phyloP scores from a whole-genome alignment of 2,888 invertebrate genomes.

The Mongoloraphidia duomilia region DNA sequence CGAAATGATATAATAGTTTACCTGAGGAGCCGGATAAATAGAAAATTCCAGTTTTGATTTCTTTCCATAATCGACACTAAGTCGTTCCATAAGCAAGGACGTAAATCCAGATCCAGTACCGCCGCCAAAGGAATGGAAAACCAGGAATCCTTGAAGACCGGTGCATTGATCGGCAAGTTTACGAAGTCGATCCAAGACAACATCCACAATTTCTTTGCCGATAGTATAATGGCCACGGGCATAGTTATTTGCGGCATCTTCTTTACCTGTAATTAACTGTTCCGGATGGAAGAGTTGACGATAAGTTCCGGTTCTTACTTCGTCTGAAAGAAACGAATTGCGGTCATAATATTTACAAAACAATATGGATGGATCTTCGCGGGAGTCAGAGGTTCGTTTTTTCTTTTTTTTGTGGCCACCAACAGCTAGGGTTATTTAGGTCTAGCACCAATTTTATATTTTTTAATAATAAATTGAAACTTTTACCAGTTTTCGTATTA shows the following conservation, averaged over 20 bases:
- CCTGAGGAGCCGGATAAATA: conserved; percentile 89
- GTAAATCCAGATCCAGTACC: conserved; percentile 91
- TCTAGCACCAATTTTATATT: too few relatives aligned
- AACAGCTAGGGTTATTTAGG: too few relatives aligned
- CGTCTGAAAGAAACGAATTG: conserved; percentile 36
- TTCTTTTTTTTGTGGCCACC: too few relatives aligned
- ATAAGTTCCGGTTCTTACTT: conserved; percentile 71
- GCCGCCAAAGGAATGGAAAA: conserved; percentile 85
- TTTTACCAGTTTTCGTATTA: too few relatives aligned
- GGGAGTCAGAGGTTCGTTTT: too few relatives aligned
- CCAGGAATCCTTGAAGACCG: conserved; percentile 72
- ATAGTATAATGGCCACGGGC: conserved; percentile 90
- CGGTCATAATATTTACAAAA: too few relatives aligned
- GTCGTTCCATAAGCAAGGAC: conserved; percentile 79
- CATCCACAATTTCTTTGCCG: conserved; percentile 78
- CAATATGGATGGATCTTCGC: too few relatives aligned
- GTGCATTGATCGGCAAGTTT: conserved; percentile 79
- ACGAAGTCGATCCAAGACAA: conserved; percentile 66
- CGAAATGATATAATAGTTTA: conserved; percentile 24
- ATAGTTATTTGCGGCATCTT: conserved; percentile 89
- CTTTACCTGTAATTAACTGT: conserved; percentile 83
- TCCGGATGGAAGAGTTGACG: conserved; percentile 80
- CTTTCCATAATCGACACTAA: conserved; percentile 86
- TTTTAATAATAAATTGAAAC: too few relatives aligned
- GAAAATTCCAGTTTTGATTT: conserved; percentile 89